phyloP scores from a whole-genome alignment of 2,113 vertebrate genomes.

The Serilophus lunatus region DNA sequence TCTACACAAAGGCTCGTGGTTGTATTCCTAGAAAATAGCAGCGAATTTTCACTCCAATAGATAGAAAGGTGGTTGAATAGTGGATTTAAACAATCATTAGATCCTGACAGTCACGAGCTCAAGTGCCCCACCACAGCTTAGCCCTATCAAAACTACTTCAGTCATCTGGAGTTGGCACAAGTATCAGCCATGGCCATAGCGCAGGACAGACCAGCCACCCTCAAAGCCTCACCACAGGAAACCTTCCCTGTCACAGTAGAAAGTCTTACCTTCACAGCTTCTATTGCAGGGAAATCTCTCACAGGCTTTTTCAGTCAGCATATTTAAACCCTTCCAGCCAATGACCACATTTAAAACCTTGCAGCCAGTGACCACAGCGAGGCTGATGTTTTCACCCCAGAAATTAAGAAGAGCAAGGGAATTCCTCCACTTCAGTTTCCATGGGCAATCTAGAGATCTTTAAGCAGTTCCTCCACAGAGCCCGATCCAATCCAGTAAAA shows the following conservation, averaged over 20 bases:
- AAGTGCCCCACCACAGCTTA: background rate
- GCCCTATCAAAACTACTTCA: background rate
- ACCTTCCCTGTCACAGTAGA: background rate
- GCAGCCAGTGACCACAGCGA: background rate
- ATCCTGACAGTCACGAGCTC: background rate
- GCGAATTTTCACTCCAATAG: background rate
- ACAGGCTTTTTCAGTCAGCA: background rate
- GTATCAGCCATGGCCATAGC: background rate
- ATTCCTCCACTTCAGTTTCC: background rate
- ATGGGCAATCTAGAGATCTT: background rate
- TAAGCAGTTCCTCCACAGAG: background rate
- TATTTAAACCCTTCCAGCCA: background rate
- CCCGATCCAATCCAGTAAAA: background rate
- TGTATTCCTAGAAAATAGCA: background rate
- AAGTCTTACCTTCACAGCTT: background rate
- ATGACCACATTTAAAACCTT: background rate
- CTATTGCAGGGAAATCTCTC: background rate
- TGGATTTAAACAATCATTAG: background rate
- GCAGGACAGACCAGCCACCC: background rate
- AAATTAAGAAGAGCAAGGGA: background rate
- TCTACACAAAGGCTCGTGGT: background rate
- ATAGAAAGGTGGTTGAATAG: background rate
- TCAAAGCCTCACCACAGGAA: background rate
- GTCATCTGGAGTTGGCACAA: background rate
- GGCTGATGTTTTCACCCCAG: background rate